phyloP scores from a whole-genome alignment of 2,888 invertebrate genomes.

The Osedax frankpressi region DNA sequence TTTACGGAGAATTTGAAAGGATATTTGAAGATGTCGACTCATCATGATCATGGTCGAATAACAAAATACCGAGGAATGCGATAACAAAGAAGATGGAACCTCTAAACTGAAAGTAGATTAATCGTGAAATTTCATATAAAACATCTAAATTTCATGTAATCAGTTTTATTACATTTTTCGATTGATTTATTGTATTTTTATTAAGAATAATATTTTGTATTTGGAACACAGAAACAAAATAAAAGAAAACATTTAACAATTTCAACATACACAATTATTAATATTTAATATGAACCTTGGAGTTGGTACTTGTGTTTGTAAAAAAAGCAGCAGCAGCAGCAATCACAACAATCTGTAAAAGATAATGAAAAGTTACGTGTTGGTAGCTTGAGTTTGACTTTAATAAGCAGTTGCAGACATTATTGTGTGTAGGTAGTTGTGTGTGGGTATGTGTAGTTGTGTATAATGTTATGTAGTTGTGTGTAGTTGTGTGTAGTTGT shows the following conservation, averaged over 20 bases:
- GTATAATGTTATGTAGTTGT: no score
- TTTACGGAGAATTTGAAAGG: not conserved
- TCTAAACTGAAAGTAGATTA: conserved; percentile 41
- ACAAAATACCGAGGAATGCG: conserved; percentile 48
- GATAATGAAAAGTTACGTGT: no score
- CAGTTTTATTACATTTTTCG: not conserved
- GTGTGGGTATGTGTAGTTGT: no score
- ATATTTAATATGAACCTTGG: conserved; percentile 46
- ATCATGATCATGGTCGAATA: conserved; percentile 50
- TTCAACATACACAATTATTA: no score
- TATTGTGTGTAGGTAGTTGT: no score
- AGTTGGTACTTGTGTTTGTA: conserved; percentile 42
- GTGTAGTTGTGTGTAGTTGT: no score
- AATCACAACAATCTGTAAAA: conserved; percentile 43
- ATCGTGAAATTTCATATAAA: no score
- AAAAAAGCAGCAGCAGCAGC: conserved; percentile 49
- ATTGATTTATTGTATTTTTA: not conserved
- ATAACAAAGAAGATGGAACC: conserved; percentile 48
- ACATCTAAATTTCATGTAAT: no score
- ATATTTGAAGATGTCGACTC: no score
- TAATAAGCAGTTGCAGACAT: no score
- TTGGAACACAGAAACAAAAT: not conserved
- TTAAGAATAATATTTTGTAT: not conserved
- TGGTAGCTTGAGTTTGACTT: no score
- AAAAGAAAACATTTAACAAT: not conserved